Base-by-base conservation (phyloP, 2,888 invertebrate genomes). In the Parascotia fuliginaria region DNA sequence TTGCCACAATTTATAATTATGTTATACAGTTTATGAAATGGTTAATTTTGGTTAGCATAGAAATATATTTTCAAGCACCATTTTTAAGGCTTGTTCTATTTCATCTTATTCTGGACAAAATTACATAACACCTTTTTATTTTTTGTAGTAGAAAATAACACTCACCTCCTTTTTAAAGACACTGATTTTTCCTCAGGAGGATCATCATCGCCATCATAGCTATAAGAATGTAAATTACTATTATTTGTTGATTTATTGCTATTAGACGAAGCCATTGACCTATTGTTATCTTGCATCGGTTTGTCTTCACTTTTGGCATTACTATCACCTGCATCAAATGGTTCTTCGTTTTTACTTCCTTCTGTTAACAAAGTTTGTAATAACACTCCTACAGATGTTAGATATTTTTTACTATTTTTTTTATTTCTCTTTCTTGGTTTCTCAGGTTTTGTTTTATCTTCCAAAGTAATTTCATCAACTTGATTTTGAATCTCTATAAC, bases 351-450 rank as follows among this genome's bases (percentile, higher is more conserved):
- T 60, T 78, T 80, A 4, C 67, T 72, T 57, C 89, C 87, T 24
- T 89, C 91, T 76, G 93, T 87, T 9, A 93, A 83, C 55, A 94
- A 83, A 82, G 82, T 93, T 60, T 93, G 92, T 63, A 94, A 77
- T 22, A 94, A 76, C 22, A 90, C 79, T 3, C 94, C 94, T n/a
- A 95, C 93, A 36, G 94, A 94, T 24, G 87, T 88, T 11, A 93
- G 63, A 34, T 89, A 79, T 53, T 70, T 85, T 28, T 64, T 80
- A 9, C 69, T 58, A 61, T 77, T 82, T 55, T 81, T 86, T 48
- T 81, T 86, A 54, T 70, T 79, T 28, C 67, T 79, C 57, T 81
- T 88, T 44, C 70, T 81, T 9, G 66, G 45, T 54, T 81, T 88
- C 45, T 70, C 81, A 9, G 66, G 45, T 54, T 83, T 85, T n/a